Percentiles rank a stretch among this genome's conserved stretches.
phyloP scores from a whole-genome alignment of 1,140 invertebrate species.

The Riptortus pedestris region DNA sequence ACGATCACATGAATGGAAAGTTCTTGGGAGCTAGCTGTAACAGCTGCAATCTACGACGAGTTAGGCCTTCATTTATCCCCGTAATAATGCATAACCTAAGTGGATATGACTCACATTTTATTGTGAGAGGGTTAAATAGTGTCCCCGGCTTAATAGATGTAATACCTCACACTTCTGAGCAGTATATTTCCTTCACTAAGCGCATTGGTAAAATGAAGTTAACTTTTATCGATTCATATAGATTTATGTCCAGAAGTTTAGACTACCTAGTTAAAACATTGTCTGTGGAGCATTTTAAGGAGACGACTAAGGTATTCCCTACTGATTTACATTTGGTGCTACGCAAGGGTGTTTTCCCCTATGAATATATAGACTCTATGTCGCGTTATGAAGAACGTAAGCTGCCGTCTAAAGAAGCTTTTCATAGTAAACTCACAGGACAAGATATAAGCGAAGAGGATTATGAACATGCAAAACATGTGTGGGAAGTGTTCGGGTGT shows the following conservation, averaged over 20 bases:
- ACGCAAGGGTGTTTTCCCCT: conserved; percentile 34
- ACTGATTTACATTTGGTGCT: conserved; percentile 21
- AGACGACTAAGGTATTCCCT: neutral
- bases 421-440: conserved; percentile 34
- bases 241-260: neutral
- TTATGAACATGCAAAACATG: conserved; percentile 37
- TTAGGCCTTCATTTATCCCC: neutral
- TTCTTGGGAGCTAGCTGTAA: neutral
- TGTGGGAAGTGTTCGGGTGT: conserved; percentile 38
- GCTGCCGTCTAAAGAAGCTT: conserved; percentile 34
- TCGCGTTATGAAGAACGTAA: conserved; percentile 34
- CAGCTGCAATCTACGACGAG: neutral
- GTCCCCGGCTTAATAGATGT: too few relatives aligned
- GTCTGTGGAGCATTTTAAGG: neutral
- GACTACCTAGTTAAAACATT: neutral
- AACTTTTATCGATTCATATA: neutral
- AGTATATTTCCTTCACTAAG: neutral
- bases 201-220: neutral
- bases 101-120: conserved; percentile 12
- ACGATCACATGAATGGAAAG: neutral
- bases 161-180: too few relatives aligned
- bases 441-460: conserved; percentile 33
- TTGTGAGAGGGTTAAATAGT: neutral
- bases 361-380: conserved; percentile 34
- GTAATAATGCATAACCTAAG: conserved; percentile 4